Conservation (phyloP, 2,113 vertebrate species). For the Platanista minor region DNA sequence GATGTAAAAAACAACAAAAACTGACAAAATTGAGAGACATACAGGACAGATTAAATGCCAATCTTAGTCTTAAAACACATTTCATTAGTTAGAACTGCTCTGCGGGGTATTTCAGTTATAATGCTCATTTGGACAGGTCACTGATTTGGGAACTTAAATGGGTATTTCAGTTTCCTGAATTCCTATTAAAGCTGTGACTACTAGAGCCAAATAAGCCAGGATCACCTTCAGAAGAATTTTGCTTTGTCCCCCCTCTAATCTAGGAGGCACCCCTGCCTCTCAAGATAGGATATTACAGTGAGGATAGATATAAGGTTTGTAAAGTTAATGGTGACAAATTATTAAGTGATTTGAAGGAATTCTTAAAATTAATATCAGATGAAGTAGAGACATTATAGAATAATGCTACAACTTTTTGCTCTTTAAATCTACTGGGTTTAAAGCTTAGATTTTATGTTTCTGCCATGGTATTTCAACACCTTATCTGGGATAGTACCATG, state of each 20-base stretch:
- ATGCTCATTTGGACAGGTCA: neutral
- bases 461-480: neutral
- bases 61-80: constrained; percentile 18
- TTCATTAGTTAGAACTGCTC: neutral
- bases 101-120: neutral
- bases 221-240: neutral
- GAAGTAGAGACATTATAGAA: neutral
- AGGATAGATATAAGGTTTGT: neutral
- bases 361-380: neutral
- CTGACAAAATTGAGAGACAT: neutral
- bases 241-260: neutral
- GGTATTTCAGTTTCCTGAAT: neutral
- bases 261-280: neutral
- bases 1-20: neutral
- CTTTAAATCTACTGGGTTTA: neutral
- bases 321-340: neutral
- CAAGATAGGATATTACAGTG: neutral
- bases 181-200: neutral
- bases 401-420: neutral
- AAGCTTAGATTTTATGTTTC: constrained; percentile 31
- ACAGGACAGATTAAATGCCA: neutral
- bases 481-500: neutral
- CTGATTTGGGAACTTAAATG: neutral
- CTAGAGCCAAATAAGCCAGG: neutral
- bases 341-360: neutral